phyloP scores from a whole-genome alignment of 2,797 vertebrate species.

The Rhabdophis nuchalis region DNA sequence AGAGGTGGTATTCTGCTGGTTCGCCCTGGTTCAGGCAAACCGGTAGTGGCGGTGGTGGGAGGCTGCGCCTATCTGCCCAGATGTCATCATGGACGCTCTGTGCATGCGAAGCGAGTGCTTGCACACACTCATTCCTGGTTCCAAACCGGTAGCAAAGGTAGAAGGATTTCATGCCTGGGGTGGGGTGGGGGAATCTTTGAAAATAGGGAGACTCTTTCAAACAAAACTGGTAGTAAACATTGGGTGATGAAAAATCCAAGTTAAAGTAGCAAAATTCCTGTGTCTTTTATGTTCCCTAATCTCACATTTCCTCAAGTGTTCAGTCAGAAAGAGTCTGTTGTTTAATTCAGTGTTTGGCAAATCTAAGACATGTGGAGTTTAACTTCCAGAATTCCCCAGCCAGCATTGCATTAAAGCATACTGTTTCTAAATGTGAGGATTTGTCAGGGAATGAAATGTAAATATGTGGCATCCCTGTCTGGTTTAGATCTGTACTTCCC shows the following conservation, averaged over 20 bases:
- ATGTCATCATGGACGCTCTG: too few species aligned
- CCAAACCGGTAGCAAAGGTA: too few species aligned
- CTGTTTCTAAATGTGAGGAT: not conserved
- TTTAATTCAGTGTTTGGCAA: not conserved
- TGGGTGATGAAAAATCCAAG: not conserved
- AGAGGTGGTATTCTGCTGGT: too few species aligned
- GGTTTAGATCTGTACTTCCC: not conserved
- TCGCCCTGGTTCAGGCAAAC: too few species aligned
- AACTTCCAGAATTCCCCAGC: not conserved
- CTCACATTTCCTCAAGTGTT: not conserved
- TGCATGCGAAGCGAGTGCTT: too few species aligned
- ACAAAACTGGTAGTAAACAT: not conserved
- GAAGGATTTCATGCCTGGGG: too few species aligned
- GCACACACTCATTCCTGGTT: too few species aligned
- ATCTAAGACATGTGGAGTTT: not conserved
- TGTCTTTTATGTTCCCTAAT: not conserved
- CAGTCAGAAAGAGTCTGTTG: not conserved
- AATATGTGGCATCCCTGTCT: not conserved
- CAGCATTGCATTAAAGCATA: not conserved
- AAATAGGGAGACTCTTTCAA: not conserved
- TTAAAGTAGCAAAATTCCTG: not conserved
- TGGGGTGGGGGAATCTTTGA: not conserved
- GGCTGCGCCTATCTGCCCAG: too few species aligned
- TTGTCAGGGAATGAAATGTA: constrained; percentile 46
- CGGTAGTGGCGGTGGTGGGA: too few species aligned